Evolutionary conservation across 2,888 invertebrate species (phyloP), one percentile per base, ranked within the genome.

Genomic region (Hemicrepidius hirtus): DNA sequence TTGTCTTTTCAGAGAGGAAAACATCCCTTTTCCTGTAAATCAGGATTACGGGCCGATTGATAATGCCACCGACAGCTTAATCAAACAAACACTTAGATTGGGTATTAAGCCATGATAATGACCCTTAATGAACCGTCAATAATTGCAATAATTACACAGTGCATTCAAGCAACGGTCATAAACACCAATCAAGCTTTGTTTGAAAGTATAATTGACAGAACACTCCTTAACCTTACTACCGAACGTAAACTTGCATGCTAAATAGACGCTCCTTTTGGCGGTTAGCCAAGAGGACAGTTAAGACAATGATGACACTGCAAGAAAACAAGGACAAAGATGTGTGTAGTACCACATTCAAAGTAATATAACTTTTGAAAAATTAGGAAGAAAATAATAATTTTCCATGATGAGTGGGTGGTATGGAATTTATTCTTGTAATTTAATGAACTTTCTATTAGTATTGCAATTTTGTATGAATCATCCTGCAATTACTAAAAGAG

Each of bases 181-280:
- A 57, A 57, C 57, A 62, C 71, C 28, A 57, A 63, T 71, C 66
- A 63, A 59, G 46, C 55, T 55, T 32, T 63, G 44, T 68, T 53
- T 72, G 55, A 72, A 68, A 37, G 46, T 28, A 46, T 72, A 72
- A 68, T 72, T 72, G 71, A 62, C 35, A 59, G 41, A 55, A 35
- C 72, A 72, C 72, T 72, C 72, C 72, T 64, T 72, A 41, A 12
- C 40, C 50, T 60, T 65, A 68, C 59, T 60, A 37, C 57, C 20
- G 46, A 46, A 62, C 28, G 41, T 37, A 18, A 65, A 40, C 32
- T 55, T 57, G 57, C 57, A 57, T 57, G 37, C 21, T 40, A 66
- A 53, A 13, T 9, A 24, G 66, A 41, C 66, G 50, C 50, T 28
- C 66, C 66, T 66, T 66, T 53, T 66, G 55, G 66, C 66, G n/a